phyloP scores from a whole-genome alignment of 2,113 vertebrate species.

The Acinonyx jubatus region DNA sequence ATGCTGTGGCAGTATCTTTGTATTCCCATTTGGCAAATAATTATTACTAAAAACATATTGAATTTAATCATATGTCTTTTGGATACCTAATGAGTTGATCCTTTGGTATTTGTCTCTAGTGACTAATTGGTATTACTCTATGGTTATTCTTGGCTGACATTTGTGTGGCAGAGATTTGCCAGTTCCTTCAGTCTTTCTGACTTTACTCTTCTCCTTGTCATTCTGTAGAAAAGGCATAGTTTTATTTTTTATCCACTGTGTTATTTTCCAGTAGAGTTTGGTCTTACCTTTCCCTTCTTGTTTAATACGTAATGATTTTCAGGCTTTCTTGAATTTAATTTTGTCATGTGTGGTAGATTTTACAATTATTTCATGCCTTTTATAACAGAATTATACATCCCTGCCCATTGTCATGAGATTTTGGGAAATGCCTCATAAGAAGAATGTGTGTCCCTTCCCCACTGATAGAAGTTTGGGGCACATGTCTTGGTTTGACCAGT shows the following conservation, averaged over 20 bases:
- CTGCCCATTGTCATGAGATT: not conserved
- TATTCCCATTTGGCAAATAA: not conserved
- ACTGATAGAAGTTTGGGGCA: not conserved
- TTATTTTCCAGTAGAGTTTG: not conserved
- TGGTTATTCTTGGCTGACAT: not conserved
- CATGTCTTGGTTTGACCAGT: not conserved
- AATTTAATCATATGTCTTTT: not conserved
- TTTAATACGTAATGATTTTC: not conserved
- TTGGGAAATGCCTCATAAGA: slow-evolving; percentile 11
- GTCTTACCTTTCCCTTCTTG: not conserved
- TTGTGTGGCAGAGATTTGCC: slow-evolving; percentile 5
- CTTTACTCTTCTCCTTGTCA: not conserved
- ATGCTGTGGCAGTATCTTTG: not conserved
- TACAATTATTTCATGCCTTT: not conserved
- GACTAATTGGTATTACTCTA: not conserved
- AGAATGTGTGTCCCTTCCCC: not conserved
- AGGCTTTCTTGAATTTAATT: not conserved
- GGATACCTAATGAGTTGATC: not conserved
- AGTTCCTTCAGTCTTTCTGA: not conserved
- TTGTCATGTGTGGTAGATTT: not conserved
- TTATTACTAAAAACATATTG: slow-evolving; percentile 1
- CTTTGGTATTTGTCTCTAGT: not conserved
- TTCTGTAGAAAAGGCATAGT: not conserved
- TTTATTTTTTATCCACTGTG: not conserved
- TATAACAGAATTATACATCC: not conserved